A percentile compares a stretch with the other conserved stretches of the same genome.
These are phyloP conservation scores for Oxygymnocypris stewartii DNA, from an alignment of 2,113 vertebrate species.

Conservation along the genomic window DNA sequence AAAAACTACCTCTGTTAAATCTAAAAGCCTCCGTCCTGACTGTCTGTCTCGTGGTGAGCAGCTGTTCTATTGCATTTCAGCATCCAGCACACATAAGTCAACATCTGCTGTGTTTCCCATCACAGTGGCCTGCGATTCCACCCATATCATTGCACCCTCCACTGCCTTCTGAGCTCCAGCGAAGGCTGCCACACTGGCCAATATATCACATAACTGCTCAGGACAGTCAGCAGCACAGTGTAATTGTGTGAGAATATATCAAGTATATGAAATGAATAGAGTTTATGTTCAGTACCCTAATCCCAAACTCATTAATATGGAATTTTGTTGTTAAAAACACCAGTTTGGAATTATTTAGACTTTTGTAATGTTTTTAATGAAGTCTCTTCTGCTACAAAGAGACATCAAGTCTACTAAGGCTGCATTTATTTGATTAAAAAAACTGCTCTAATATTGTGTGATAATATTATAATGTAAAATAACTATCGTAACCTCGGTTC, in stretches of 20 bases:
- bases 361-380: neutral
- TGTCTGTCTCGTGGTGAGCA: constrained; percentile 68
- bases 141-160: constrained; percentile 46
- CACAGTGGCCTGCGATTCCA: constrained; percentile 52
- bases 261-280: neutral
- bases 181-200: neutral
- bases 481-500: too few species aligned
- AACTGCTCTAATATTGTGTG: neutral
- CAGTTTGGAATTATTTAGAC: neutral
- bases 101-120: constrained; percentile 73
- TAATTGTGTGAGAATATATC: neutral
- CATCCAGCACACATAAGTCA: constrained; percentile 71
- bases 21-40: constrained; percentile 52
- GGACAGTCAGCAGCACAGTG: neutral
- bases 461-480: neutral
- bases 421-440: too few species aligned
- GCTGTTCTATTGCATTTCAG: constrained; percentile 69
- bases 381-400: neutral
- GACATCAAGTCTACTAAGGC: neutral
- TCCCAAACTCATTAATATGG: neutral
- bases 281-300: neutral
- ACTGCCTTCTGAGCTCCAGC: constrained; percentile 42
- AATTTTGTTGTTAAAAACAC: neutral
- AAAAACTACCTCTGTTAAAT: too few species aligned
- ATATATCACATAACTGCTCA: neutral